Evolutionary conservation across 1,140 invertebrate species (phyloP), one percentile per base, ranked within the genome.

Genomic region (Lepidostoma basale): DNA sequence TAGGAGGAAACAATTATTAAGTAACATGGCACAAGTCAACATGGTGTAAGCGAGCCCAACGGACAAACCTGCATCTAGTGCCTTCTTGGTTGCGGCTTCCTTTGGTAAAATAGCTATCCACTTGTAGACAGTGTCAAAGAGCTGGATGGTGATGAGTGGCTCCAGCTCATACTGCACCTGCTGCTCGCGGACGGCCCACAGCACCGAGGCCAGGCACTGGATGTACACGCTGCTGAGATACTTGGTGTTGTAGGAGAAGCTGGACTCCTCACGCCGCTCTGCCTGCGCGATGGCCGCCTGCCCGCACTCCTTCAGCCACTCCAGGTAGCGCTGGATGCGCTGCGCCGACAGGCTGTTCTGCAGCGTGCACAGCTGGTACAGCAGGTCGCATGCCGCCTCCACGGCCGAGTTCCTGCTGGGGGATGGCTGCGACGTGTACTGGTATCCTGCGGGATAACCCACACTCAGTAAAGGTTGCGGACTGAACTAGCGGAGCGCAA

Each of bases 351-450:
- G 83, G 10, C 76, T 78, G 75, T 85, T 83, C 70, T 83, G 80
- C 2, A 81, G 77, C 2, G 85, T 88, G 70, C 92, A 94, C 18
- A 95, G 80, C 75, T 92, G 88, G 73, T 90, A 90, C 16, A 94
- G 80, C 42, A 95, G 81, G 80, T 92, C 92, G 70, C 93, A 91
- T 14, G 93, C 89, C 25, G 91, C 88, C 75, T 92, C 90, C 59
- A 87, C 77, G 18, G 83, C 83, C 72, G 75, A 73, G 69, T 70
- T 72, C 22, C 65, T 63, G 45, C 69, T 74, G 18, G 67, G 70
- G 22, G 52, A 60, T 26, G 56, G 74, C 75, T 28, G 75, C 74
- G 56, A 49, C 22, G 74, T 59, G 28, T 65, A 62, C 44, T 80
- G 78, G 73, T 79, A 81, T 30, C 78, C 79, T 81, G 73, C 8